phyloP scores from a whole-genome alignment of 1,140 invertebrate genomes.

The Conus ventricosus region DNA sequence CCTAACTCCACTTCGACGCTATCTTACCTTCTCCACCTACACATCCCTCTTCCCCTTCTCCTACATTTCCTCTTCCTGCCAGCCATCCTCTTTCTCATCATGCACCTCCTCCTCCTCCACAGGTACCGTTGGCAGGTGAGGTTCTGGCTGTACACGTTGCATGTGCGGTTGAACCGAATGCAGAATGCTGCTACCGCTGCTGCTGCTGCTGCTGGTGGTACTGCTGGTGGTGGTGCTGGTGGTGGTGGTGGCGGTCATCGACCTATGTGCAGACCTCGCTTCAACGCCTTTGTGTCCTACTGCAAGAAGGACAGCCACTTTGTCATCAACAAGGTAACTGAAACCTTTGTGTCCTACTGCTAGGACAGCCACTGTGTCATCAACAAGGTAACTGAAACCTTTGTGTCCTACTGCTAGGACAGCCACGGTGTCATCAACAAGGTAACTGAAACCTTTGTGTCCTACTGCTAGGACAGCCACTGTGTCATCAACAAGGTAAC shows the following conservation, averaged over 20 bases:
- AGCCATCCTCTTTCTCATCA: too few relatives aligned
- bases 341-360: conserved; percentile 32
- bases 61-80: too few relatives aligned
- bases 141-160: conserved; percentile 32
- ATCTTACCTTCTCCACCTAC: too few relatives aligned
- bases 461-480: too few relatives aligned
- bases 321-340: conserved; percentile 15
- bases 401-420: conserved; percentile 33
- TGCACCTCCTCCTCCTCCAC: neutral
- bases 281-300: conserved; percentile 31
- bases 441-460: conserved; percentile 18
- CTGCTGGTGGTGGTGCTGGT: neutral
- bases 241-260: neutral
- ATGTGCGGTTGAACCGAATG: conserved; percentile 2
- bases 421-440: conserved; percentile 26
- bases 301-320: conserved; percentile 34
- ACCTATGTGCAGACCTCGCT: neutral
- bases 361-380: conserved; percentile 30
- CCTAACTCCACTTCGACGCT: too few relatives aligned
- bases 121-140: conserved; percentile 36
- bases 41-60: too few relatives aligned
- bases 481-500: neutral
- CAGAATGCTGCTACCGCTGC: neutral
- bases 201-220: neutral
- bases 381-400: conserved; percentile 18